phyloP scores from a whole-genome alignment of 1,140 invertebrate species.

The Drosophila bipectinata region DNA sequence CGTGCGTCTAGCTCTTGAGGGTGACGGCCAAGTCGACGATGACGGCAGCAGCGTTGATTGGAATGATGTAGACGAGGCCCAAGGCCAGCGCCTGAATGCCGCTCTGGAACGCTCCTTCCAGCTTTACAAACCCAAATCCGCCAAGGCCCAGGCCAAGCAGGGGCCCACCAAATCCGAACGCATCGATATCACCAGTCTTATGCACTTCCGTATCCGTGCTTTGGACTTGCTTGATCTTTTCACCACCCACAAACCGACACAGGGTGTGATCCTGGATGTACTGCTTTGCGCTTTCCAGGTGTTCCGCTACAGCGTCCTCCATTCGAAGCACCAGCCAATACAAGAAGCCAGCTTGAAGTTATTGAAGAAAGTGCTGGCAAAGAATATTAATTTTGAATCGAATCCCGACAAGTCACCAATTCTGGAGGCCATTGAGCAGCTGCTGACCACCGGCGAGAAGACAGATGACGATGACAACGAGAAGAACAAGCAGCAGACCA shows the following conservation, averaged over 20 bases:
- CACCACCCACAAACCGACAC: conserved; percentile 17
- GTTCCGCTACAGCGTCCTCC: not conserved
- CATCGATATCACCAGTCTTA: conserved; percentile 45
- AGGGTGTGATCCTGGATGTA: conserved; percentile 36
- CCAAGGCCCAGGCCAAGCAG: conserved; percentile 33
- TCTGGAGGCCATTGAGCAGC: conserved; percentile 37
- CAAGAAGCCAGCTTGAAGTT: conserved; percentile 49
- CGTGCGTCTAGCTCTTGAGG: conserved; percentile 49
- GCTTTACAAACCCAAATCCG: conserved; percentile 84
- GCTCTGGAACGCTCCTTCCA: conserved; percentile 89
- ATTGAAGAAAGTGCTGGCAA: conserved; percentile 32
- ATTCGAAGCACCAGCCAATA: conserved; percentile 38
- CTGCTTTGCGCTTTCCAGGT: conserved; percentile 43
- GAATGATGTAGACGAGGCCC: conserved; percentile 90
- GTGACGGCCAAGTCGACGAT: conserved; percentile 13
- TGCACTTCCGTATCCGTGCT: conserved; percentile 62
- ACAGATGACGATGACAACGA: conserved; percentile 7
- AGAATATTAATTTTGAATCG: conserved; percentile 8
- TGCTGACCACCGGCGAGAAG: conserved; percentile 23
- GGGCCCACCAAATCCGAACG: conserved; percentile 58
- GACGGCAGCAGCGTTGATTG: conserved; percentile 87
- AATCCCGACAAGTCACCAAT: conserved; percentile 13
- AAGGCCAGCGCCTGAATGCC: conserved; percentile 89
- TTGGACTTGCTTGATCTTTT: conserved; percentile 55
- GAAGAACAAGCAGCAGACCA: conserved; percentile 1